These are phyloP conservation scores for Scleropages formosus DNA, from an alignment of 2,797 vertebrate species.

Conservation along the genomic window DNA sequence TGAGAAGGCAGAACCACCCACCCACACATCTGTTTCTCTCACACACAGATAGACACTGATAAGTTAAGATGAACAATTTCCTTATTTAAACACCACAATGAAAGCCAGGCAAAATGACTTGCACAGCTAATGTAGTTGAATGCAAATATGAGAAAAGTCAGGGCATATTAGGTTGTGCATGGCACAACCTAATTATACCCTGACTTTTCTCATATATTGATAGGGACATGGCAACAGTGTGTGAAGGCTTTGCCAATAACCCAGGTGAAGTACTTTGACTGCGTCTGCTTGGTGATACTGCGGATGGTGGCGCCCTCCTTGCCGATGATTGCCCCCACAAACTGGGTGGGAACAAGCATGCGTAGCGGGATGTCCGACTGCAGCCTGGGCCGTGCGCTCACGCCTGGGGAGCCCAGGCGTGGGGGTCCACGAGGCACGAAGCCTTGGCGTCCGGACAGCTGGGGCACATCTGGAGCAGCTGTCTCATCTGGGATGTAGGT, in stretches of 20 bases:
- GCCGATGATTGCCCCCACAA: slow-evolving; percentile 96
- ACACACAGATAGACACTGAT: too few relatives aligned
- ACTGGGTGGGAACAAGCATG: slow-evolving; percentile 93
- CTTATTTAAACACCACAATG: too few relatives aligned
- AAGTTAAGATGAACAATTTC: too few relatives aligned
- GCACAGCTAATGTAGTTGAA: too few relatives aligned
- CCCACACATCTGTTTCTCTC: too few relatives aligned
- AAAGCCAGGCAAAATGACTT: too few relatives aligned
- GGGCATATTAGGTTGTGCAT: too few relatives aligned
- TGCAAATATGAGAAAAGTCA: too few relatives aligned
- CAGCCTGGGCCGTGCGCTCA: slow-evolving; percentile 80
- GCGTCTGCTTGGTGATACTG: slow-evolving; percentile 97
- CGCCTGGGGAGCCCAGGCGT: slow-evolving; percentile 81
- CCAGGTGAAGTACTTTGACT: slow-evolving; percentile 85
- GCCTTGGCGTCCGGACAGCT: slow-evolving; percentile 77
- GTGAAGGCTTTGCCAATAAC: too few relatives aligned
- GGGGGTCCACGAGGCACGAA: slow-evolving; percentile 82
- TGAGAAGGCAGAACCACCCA: background rate
- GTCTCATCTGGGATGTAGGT: slow-evolving; percentile 95
- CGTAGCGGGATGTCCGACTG: slow-evolving; percentile 90
- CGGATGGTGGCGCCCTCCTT: slow-evolving; percentile 97
- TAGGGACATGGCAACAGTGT: too few relatives aligned
- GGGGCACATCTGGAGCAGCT: slow-evolving; percentile 69
- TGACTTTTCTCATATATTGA: too few relatives aligned
- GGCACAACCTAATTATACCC: too few relatives aligned